These are phyloP conservation scores for Diorhabda elongata DNA, from an alignment of 1,140 invertebrate species.

Conservation along the genomic window DNA sequence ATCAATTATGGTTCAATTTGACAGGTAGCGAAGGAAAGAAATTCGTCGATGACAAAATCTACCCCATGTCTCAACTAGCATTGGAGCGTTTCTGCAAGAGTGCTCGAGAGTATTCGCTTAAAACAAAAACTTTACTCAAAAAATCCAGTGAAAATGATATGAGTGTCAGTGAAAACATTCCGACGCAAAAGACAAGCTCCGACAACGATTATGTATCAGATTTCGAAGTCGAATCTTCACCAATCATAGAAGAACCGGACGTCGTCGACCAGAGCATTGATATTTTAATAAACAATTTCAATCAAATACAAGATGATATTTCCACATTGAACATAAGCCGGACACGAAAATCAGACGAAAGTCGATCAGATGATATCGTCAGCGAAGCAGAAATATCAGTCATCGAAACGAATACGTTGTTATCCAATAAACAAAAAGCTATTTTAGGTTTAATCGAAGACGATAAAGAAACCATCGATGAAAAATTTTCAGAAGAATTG, in stretches of 20 bases:
- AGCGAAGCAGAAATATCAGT: slow-evolving; percentile 13
- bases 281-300: slow-evolving; percentile 36
- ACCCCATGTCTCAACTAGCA: slow-evolving; percentile 29
- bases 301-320: slow-evolving; percentile 36
- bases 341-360: slow-evolving; percentile 3
- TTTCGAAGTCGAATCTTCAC: slow-evolving; percentile 32
- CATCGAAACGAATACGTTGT: slow-evolving; percentile 10
- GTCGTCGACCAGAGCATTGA: slow-evolving; percentile 27
- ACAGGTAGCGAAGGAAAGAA: slow-evolving; percentile 29
- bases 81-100: slow-evolving; percentile 33
- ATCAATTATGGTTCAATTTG: slow-evolving; percentile 34
- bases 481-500: too few relatives aligned
- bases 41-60: slow-evolving; percentile 33
- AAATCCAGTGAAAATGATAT: slow-evolving; percentile 5
- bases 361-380: neutral
- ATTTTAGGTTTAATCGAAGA: too few relatives aligned
- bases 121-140: slow-evolving; percentile 14
- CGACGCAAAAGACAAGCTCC: slow-evolving; percentile 4
- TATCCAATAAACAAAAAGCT: too few relatives aligned
- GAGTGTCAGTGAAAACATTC: slow-evolving; percentile 23
- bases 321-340: slow-evolving; percentile 24
- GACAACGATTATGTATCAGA: slow-evolving; percentile 22
- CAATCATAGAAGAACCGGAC: slow-evolving; percentile 17
- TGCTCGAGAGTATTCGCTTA: slow-evolving; percentile 24
- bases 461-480: too few relatives aligned